Conservation (phyloP, 2,113 vertebrate species). For the rat (Rattus norvegicus) region DNA sequence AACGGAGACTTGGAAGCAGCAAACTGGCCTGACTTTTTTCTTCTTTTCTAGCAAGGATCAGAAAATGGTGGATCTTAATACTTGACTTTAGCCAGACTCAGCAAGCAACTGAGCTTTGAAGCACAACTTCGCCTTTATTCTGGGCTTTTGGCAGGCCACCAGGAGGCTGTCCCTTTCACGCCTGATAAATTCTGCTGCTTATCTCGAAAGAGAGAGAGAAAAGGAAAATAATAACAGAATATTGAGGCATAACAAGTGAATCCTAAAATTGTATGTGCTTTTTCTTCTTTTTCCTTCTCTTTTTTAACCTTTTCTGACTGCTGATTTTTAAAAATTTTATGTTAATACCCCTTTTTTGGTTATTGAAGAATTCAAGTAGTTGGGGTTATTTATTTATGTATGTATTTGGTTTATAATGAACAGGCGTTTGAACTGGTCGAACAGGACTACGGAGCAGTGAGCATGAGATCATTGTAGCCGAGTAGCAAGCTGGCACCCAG, state of each 20-base stretch:
- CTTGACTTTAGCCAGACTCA: constrained; percentile 91
- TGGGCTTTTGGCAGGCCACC: constrained; percentile 90
- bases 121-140: constrained; percentile 89
- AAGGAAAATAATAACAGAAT: constrained; percentile 84
- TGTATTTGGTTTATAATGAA: constrained; percentile 78
- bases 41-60: constrained; percentile 88
- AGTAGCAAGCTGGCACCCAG: constrained; percentile 91
- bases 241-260: constrained; percentile 84
- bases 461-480: constrained; percentile 89
- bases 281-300: background rate
- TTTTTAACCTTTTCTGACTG: constrained; percentile 62
- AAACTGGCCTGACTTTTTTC: constrained; percentile 87
- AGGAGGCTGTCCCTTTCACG: constrained; percentile 91
- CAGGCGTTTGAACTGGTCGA: constrained; percentile 86
- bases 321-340: constrained; percentile 45
- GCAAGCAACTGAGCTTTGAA: constrained; percentile 90
- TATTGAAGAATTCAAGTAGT: constrained; percentile 82
- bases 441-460: constrained; percentile 81
- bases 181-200: constrained; percentile 89
- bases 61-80: constrained; percentile 95
- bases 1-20: constrained; percentile 90
- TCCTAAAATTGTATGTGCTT: constrained; percentile 74
- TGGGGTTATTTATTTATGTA: constrained; percentile 56
- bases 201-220: constrained; percentile 80
- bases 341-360: constrained; percentile 66